Evolutionary conservation across 1,140 invertebrate genomes (phyloP).

Genomic region (Caenorhabditis tropicalis): DNA sequence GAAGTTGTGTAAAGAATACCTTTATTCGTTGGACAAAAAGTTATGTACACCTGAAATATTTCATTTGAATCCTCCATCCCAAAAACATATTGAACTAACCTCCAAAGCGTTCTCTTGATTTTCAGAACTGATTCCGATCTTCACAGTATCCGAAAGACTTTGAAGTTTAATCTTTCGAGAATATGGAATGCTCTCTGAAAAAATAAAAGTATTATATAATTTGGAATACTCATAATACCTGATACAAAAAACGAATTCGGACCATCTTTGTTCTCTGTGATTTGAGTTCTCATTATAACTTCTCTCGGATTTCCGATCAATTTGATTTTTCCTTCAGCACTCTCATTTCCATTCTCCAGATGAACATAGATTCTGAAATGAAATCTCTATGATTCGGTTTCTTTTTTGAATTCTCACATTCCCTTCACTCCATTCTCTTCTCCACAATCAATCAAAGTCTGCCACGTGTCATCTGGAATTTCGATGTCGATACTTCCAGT

Average conservation of each 20-base stretch:
- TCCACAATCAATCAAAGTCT: not conserved
- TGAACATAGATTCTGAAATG: not conserved
- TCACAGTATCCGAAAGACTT: slow-evolving; percentile 4
- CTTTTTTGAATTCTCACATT: not conserved
- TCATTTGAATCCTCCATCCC: not conserved
- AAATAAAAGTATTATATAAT: not conserved
- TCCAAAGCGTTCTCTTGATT: not conserved
- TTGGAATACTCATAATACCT: not conserved
- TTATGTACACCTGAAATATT: not conserved
- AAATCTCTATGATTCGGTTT: too few species aligned
- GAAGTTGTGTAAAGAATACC: slow-evolving; percentile 10
- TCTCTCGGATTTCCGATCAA: not conserved
- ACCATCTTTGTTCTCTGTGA: not conserved
- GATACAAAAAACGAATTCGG: not conserved
- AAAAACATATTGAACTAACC: not conserved
- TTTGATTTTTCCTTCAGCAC: not conserved
- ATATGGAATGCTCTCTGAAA: not conserved
- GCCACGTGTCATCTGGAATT: not conserved
- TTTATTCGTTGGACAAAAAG: not conserved
- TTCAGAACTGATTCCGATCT: not conserved
- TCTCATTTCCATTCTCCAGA: not conserved
- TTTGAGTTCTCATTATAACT: not conserved
- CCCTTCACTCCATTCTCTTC: not conserved
- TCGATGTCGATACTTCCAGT: not conserved
- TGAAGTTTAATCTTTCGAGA: not conserved